A percentile compares a stretch with the other conserved stretches of the same genome.
These are phyloP conservation scores for Ahaetulla prasina DNA, from an alignment of 2,113 vertebrate genomes.

Conservation along the genomic window DNA sequence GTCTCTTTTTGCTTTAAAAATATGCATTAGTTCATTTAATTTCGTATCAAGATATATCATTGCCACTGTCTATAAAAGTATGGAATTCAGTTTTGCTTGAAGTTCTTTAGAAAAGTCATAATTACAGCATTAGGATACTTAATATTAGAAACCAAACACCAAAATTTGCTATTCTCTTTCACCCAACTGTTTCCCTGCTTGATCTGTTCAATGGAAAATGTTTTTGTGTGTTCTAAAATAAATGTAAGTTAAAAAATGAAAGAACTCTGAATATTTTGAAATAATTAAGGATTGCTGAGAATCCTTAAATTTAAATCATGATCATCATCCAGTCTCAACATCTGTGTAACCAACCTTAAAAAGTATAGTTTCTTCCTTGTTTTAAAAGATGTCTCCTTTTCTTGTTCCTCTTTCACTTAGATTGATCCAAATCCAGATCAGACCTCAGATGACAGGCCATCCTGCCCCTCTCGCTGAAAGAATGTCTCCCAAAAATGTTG, in stretches of 20 bases:
- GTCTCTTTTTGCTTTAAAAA: neutral
- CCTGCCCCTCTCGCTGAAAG: slow-evolving; percentile 91
- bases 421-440: slow-evolving; percentile 96
- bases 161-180: neutral
- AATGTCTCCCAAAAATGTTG: slow-evolving; percentile 51
- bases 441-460: slow-evolving; percentile 78
- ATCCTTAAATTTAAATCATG: neutral
- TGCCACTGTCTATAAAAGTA: neutral
- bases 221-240: neutral
- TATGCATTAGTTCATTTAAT: neutral
- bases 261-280: neutral
- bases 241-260: neutral
- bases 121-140: neutral
- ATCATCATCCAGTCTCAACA: neutral
- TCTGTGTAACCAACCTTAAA: neutral
- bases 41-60: neutral
- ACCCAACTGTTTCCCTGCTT: neutral
- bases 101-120: neutral
- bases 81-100: neutral
- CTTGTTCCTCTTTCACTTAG: slow-evolving; percentile 55
- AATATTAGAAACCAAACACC: neutral
- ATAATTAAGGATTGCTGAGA: neutral
- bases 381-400: neutral
- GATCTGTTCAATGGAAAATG: neutral
- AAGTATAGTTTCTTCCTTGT: neutral